A percentile compares a stretch with the other conserved stretches of the same genome.
These are phyloP conservation scores for Lasiurus borealis DNA, from an alignment of 2,113 vertebrate genomes.

Conservation along the genomic window DNA sequence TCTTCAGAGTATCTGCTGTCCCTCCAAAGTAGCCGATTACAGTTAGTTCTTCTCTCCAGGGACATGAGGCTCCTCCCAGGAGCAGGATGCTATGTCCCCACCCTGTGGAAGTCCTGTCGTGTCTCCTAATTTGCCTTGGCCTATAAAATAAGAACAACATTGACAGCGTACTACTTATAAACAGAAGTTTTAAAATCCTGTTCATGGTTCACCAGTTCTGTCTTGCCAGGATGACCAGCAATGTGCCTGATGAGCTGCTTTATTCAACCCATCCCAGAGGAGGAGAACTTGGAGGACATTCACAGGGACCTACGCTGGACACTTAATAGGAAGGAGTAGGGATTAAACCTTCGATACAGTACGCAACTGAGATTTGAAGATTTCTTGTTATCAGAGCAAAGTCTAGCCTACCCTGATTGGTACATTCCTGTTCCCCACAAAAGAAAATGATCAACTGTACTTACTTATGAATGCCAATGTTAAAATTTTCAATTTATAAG, in stretches of 20 bases:
- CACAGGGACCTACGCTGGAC: background rate
- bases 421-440: background rate
- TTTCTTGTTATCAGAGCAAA: background rate
- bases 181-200: background rate
- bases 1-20: background rate
- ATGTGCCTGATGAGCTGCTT: background rate
- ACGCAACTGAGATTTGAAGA: background rate
- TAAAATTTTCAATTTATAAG: background rate
- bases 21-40: background rate
- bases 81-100: background rate
- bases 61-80: background rate
- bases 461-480: background rate
- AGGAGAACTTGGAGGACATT: background rate
- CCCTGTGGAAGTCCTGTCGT: background rate
- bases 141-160: background rate
- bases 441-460: background rate
- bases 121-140: background rate
- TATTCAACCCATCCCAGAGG: background rate
- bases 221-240: background rate
- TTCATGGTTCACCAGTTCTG: background rate
- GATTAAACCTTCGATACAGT: background rate
- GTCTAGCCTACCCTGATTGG: background rate
- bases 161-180: background rate
- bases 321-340: background rate
- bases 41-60: background rate